Evolutionary conservation across 2,113 vertebrate genomes (phyloP).

Genomic region (Fukomys damarensis): DNA sequence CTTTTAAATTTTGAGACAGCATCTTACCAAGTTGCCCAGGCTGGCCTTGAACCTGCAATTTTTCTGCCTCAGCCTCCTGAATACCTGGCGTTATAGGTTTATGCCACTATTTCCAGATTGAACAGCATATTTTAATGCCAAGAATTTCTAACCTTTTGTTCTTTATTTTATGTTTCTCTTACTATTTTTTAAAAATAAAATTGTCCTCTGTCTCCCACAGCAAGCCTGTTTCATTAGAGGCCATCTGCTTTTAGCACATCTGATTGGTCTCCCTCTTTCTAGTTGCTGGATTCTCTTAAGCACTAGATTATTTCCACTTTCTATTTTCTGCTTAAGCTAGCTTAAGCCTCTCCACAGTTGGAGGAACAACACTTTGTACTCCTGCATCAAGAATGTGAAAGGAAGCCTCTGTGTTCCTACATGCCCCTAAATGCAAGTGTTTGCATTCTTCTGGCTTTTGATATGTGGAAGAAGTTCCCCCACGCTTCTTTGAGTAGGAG

Average conservation of each 20-base stretch:
- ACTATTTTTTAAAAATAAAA: slow-evolving; percentile 4
- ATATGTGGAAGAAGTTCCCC: not conserved
- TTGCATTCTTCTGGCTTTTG: slow-evolving; percentile 27
- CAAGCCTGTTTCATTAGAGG: not conserved
- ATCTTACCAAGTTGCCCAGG: not conserved
- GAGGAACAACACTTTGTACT: slow-evolving; percentile 24
- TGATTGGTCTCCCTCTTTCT: not conserved
- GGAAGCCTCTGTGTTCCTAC: slow-evolving; percentile 18
- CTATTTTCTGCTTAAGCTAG: slow-evolving; percentile 51
- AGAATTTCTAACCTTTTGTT: slow-evolving; percentile 7
- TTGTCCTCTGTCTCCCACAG: not conserved
- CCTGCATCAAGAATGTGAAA: slow-evolving; percentile 23
- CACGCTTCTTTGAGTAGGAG: slow-evolving; percentile 25
- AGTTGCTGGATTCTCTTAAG: slow-evolving; percentile 25
- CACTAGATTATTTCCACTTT: slow-evolving; percentile 45
- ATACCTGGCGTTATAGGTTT: not conserved
- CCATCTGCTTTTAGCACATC: not conserved
- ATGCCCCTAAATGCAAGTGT: not conserved
- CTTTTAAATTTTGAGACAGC: not conserved
- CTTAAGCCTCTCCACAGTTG: slow-evolving; percentile 13
- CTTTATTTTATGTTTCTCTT: slow-evolving; percentile 9
- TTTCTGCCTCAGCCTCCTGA: not conserved
- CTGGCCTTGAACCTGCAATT: not conserved
- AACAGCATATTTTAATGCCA: not conserved
- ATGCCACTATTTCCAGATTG: not conserved